Base-by-base conservation (phyloP, 2,888 invertebrate species). In the Orthonevra nobilis region DNA sequence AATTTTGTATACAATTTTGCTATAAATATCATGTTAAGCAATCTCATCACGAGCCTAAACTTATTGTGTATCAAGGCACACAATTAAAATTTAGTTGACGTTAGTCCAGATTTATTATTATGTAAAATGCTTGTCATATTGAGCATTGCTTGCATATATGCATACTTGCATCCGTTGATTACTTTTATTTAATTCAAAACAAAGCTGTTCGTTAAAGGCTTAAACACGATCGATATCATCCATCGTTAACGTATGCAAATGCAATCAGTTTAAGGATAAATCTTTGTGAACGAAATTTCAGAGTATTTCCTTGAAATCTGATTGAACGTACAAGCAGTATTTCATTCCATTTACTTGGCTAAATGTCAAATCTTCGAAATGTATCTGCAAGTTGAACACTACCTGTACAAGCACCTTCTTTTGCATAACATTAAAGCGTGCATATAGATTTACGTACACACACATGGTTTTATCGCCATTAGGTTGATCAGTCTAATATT, bases 221-320 rank as follows among this genome's bases (percentile, higher is more conserved):
- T 20, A 30, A 58, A 12, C 30, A 66, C 50, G 50, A 23, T 42
- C 12, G 36, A 6, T 40, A 64, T 36, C 61, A 28, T 42, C 19
- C 19, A 56, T 50, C 28, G 26, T 32, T 2, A 15, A 14, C 15
- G 19, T 52, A 66, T 66, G 73, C 66, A 66, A 77, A 70, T 70
- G 6, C 58, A 70, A 70, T 77, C 75, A 77, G 52, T 70, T 77
- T 58, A 34, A 52, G 70, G 75, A 77, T 77, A 77, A 77, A 70
- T 64, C 38, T 70, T 69, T 58, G 58, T 64, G 28, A 58, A 34
- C 56, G 42, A 50, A 61, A 69, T 63, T 69, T 50, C 69, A 63
- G 38, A 58, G 58, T 38, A 44, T 70, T 77, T 77, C 58, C 75
- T 64, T 77, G 70, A 70, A 77, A 77, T 77, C 70, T 58, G 70